Evolutionary conservation across 2,888 invertebrate genomes (phyloP).

Genomic region (Plebejus melissa): DNA sequence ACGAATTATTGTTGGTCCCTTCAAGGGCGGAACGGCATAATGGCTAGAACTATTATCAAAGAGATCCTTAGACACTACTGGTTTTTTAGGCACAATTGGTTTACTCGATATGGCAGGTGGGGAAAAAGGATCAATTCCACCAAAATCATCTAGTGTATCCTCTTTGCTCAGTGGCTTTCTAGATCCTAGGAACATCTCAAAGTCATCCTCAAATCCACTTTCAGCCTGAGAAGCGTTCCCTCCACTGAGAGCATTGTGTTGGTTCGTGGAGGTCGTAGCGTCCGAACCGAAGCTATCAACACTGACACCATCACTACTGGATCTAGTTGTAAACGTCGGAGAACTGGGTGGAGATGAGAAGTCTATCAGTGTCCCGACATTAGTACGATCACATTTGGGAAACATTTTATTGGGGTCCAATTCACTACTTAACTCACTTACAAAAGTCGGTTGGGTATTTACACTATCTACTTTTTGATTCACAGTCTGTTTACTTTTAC

Average conservation of each 20-base stretch:
- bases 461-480: constrained; percentile 39
- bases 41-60: constrained; percentile 77
- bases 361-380: constrained; percentile 81
- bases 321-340: constrained; percentile 85
- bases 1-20: constrained; percentile 87
- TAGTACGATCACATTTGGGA: constrained; percentile 70
- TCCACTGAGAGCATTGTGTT: constrained; percentile 75
- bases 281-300: constrained; percentile 88
- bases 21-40: constrained; percentile 58
- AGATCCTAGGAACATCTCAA: constrained; percentile 81
- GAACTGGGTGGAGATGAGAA: constrained; percentile 86
- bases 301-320: constrained; percentile 86
- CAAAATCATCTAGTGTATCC: constrained; percentile 75
- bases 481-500: constrained; percentile 56
- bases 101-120: constrained; percentile 57
- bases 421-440: constrained; percentile 52
- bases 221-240: constrained; percentile 86
- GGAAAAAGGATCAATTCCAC: constrained; percentile 77
- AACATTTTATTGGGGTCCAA: constrained; percentile 62
- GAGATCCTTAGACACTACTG: constrained; percentile 81
- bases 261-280: constrained; percentile 79
- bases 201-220: constrained; percentile 91
- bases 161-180: constrained; percentile 61
- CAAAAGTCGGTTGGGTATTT: constrained; percentile 44
- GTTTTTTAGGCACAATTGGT: constrained; percentile 68